Percentiles rank a stretch among this genome's conserved stretches.
These are phyloP conservation scores for Meandrina meandrites DNA, from an alignment of 92 coral and sea anemone species.

Conservation along the genomic window DNA sequence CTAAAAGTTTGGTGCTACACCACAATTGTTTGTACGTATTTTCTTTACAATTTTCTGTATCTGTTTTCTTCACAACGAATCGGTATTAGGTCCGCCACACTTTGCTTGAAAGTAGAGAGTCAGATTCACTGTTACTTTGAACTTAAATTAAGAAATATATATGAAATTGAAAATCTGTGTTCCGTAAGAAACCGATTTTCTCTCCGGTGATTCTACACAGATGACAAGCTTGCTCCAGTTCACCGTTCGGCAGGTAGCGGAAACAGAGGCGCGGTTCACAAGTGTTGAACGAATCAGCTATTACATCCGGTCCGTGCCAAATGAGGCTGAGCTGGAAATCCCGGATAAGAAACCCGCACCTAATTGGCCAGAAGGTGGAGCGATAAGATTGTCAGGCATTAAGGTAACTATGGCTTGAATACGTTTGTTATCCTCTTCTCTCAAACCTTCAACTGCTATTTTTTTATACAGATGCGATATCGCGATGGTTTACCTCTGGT, in stretches of 20 bases:
- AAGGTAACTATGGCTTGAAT: slow-evolving; percentile 8
- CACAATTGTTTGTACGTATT: too few relatives aligned
- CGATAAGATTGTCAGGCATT: slow-evolving; percentile 41
- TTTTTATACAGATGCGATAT: slow-evolving; percentile 80
- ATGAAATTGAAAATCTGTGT: too few relatives aligned
- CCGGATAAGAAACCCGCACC: slow-evolving; percentile 70
- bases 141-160: too few relatives aligned
- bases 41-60: too few relatives aligned
- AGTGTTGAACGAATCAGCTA: slow-evolving; percentile 89
- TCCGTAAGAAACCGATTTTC: neutral
- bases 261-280: slow-evolving; percentile 93
- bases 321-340: slow-evolving; percentile 73
- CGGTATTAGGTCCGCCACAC: neutral
- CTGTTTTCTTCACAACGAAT: too few relatives aligned
- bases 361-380: slow-evolving; percentile 83
- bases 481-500: slow-evolving; percentile 87
- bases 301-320: slow-evolving; percentile 77
- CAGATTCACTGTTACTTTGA: too few relatives aligned
- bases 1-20: too few relatives aligned
- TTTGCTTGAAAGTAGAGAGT: neutral
- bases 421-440: too few relatives aligned
- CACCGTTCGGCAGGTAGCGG: slow-evolving; percentile 91
- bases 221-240: slow-evolving; percentile 86
- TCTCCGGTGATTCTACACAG: slow-evolving; percentile 33
- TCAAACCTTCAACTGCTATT: neutral